Conservation (phyloP, 2,888 invertebrate species). For the Drosophila siamana region DNA sequence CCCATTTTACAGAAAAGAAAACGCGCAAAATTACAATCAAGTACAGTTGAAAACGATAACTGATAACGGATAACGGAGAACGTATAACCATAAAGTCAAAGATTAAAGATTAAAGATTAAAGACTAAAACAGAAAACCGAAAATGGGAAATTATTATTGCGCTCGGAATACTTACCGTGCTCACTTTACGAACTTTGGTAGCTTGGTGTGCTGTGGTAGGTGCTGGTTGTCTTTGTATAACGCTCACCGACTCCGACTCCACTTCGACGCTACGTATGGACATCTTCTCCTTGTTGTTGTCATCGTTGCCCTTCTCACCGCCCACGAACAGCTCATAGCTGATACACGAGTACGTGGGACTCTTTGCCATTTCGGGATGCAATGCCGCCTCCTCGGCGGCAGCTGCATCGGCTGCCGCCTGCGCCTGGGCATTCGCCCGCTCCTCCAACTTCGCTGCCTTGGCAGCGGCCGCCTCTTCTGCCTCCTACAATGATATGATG, state of each 20-base stretch:
- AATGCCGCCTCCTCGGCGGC: constrained; percentile 86
- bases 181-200: constrained; percentile 94
- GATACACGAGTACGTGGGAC: constrained; percentile 96
- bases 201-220: constrained; percentile 86
- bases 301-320: constrained; percentile 95
- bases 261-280: constrained; percentile 95
- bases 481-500: constrained; percentile 88
- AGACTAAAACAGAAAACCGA: constrained; percentile 33
- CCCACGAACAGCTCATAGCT: constrained; percentile 96
- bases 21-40: constrained; percentile 15
- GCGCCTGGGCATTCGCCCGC: constrained; percentile 86
- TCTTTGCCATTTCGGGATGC: constrained; percentile 90
- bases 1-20: constrained; percentile 17
- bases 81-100: constrained; percentile 39
- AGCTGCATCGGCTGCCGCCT: constrained; percentile 87
- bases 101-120: constrained; percentile 14
- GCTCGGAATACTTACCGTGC: constrained; percentile 91
- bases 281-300: constrained; percentile 96
- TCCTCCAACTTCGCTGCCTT: constrained; percentile 86
- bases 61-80: constrained; percentile 9
- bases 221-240: constrained; percentile 87
- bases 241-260: constrained; percentile 96
- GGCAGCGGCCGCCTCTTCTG: constrained; percentile 91
- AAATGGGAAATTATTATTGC: constrained; percentile 71
- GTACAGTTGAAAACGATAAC: constrained; percentile 3